Evolutionary conservation across 2,888 invertebrate genomes (phyloP), one percentile per base, ranked within the genome.

Genomic region (Chromoteleia sp.): DNA sequence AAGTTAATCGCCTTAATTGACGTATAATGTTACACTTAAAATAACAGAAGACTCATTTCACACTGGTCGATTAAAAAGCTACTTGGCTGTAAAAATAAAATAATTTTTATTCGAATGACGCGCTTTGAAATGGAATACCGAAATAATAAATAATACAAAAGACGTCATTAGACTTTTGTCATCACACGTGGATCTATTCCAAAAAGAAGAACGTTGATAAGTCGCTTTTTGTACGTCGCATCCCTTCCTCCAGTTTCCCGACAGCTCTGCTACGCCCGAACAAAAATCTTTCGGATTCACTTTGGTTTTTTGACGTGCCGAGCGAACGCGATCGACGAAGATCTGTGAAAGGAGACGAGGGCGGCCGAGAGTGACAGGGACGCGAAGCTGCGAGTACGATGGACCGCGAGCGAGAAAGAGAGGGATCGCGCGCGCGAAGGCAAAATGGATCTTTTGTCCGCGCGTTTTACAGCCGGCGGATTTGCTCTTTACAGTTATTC

Each of bases 361-460:
- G 21, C 25, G 39, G 2, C 25, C 1, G 8, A 0, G 12, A 17
- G 14, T 36, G 15, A 50, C 33, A 8, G 33, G 10, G 25, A 6
- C 3, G 33, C 33, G 33, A 33, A 8, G 7, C 2, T 6, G 7
- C 7, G 7, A 8, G 7, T 33, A 33, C 1, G 33, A 8, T 8
- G 33, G 33, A n/a, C n/a, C n/a, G 33, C 7, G 12, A 39, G 17
- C 7, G 43, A 63, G 33, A 81, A 43, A 58, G 12, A 65, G 36
- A 48, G 67, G 15, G 59, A 50, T 12, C 29, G 43, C 39, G 41
- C 65, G 81, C 75, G 71, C 33, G 33, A 21, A 21, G 21, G 52
- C 79, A 83, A 84, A 78, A 84, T 84, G 74, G 65, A 61, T 80
- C 83, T 84, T 83, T 79, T 79, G 74, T 79, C 74, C 54, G 59